Percentiles rank a stretch among this genome's conserved stretches.
phyloP scores from a whole-genome alignment of 2,113 vertebrate genomes.

The Antennarius striatus region DNA sequence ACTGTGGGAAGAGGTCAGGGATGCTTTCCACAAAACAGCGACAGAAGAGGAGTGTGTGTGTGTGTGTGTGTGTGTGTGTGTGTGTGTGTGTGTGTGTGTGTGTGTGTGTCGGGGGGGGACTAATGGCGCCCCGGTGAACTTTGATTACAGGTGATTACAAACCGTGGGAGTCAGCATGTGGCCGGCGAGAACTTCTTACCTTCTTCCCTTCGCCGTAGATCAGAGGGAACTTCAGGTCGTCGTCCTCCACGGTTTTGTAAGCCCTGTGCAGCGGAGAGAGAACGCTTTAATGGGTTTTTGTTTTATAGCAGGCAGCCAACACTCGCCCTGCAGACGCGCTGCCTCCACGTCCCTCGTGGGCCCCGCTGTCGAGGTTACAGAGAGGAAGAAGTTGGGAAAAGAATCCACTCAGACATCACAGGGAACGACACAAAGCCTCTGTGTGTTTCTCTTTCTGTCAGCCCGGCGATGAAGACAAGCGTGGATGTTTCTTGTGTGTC shows the following conservation, averaged over 20 bases:
- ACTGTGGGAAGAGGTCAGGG: constrained; percentile 23
- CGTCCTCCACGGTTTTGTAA: constrained; percentile 94
- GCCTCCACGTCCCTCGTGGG: constrained; percentile 4
- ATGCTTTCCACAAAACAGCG: constrained; percentile 16
- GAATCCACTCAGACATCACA: constrained; percentile 8
- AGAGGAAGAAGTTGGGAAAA: constrained; percentile 22
- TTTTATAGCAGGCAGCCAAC: constrained; percentile 46
- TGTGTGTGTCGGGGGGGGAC: constrained; percentile 7
- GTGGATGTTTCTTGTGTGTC: neutral
- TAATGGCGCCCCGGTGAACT: constrained; percentile 43
- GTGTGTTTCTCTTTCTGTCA: constrained; percentile 20
- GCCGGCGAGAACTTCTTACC: constrained; percentile 73
- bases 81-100: too few relatives aligned
- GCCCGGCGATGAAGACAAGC: neutral
- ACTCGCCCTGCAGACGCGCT: constrained; percentile 28
- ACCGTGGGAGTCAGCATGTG: constrained; percentile 29
- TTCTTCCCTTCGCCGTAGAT: constrained; percentile 99
- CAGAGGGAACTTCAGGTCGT: constrained; percentile 96
- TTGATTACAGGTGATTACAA: constrained; percentile 46
- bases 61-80: too few relatives aligned
- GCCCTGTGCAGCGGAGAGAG: constrained; percentile 81
- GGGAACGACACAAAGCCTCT: constrained; percentile 1
- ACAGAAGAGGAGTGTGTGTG: neutral
- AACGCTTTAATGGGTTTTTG: constrained; percentile 52
- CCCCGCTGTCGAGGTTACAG: constrained; percentile 27